phyloP scores from a whole-genome alignment of 2,888 invertebrate genomes.

The Pandemis heparana region DNA sequence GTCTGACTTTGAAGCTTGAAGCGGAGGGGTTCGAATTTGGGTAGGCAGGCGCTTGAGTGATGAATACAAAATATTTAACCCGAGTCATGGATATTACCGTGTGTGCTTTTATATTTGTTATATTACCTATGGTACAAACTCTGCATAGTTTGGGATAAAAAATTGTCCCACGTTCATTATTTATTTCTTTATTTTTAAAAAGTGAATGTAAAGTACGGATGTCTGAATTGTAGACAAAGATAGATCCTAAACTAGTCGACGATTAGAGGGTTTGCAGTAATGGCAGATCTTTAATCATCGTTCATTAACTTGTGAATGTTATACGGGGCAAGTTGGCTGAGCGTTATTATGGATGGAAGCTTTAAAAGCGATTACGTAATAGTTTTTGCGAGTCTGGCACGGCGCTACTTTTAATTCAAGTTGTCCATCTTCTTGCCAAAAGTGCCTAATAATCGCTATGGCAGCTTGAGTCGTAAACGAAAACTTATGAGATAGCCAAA shows the following conservation, averaged over 20 bases:
- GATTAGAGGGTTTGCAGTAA: not conserved
- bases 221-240: not conserved
- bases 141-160: too few relatives aligned
- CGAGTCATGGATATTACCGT: too few relatives aligned
- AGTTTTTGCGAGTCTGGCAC: conserved; percentile 22
- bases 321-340: conserved; percentile 3
- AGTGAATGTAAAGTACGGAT: not conserved
- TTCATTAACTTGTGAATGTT: conserved; percentile 7
- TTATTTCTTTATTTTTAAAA: too few relatives aligned
- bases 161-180: too few relatives aligned
- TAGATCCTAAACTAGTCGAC: conserved; percentile 8
- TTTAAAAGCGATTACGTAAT: conserved; percentile 14
- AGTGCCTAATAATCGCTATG: not conserved
- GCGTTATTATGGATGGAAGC: not conserved
- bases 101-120: too few relatives aligned
- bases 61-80: too few relatives aligned
- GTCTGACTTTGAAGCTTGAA: too few relatives aligned
- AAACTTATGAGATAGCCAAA: conserved; percentile 1
- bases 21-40: too few relatives aligned
- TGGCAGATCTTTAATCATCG: conserved; percentile 9
- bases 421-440: not conserved
- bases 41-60: too few relatives aligned
- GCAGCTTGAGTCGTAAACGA: not conserved
- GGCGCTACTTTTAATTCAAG: conserved; percentile 9
- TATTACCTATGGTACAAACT: too few relatives aligned